Base-by-base conservation (phyloP, 2,888 invertebrate species). In the Hermaeophaga mercurialis region DNA sequence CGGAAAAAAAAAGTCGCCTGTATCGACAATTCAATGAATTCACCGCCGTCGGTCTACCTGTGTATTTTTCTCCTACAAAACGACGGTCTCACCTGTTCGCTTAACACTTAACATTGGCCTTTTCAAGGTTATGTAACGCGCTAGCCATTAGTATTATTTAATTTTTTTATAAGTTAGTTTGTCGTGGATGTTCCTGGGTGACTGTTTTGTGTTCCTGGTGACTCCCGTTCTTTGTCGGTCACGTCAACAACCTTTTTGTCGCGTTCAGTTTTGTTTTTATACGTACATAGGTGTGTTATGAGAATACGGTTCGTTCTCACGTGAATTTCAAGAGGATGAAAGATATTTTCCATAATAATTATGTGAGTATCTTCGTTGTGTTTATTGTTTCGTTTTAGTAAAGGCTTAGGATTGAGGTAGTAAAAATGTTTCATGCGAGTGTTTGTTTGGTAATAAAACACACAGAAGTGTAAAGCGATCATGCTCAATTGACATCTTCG, bases 81-180 rank as follows among this genome's bases (percentile, higher is more conserved):
- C 14, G 33, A 12, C 33, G 14, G 11, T 36, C 36, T 36, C 46
- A 46, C 46, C 33, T 46, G 46, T 46, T 46, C 28, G 7, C 17
- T 31, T 18, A n/a, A 31, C 22, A 43, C 6, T 18, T 45, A 28
- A 45, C 55, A 49, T 43, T 50, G 56, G 50, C 52, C 56, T 56
- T 56, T 52, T 47, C 52, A 56, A 56, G 56, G 56, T 56, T 52
- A 52, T 52, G 34, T 47, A 50, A 50, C 50, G 24, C 18, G 24
- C 31, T 19, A 49, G 44, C 56, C 19, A 50, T 45, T 56, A 39
- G 28, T 52, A 46, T 17, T 31, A 45, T 52, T 50, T 31, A 41
- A 45, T 45, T 50, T 56, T 56, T 41, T 48, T 11, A 36, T 8
- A 48, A 46, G 33, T 34, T 43, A 17, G 15, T 43, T 52, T 28